Evolutionary conservation across 1,140 invertebrate species (phyloP), one percentile per base, ranked within the genome.

Genomic region (Hydropsyche tenuis): DNA sequence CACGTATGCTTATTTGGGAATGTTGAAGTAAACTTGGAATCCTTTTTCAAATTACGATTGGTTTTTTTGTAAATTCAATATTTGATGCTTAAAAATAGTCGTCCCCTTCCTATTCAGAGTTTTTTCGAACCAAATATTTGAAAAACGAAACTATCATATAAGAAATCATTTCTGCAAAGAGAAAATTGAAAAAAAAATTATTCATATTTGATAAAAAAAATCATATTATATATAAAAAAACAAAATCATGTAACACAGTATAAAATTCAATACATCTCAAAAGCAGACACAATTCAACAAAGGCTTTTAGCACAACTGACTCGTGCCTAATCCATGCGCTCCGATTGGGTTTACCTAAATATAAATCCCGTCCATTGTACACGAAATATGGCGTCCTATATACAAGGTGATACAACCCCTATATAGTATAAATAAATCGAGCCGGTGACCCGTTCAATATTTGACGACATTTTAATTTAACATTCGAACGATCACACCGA

Each of bases 401-500:
- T 51, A n/a, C 18, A 20, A 3, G 46, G 3, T 20, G n/a, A n/a
- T n/a, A n/a, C n/a, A n/a, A n/a, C 46, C 3, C 46, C 46, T 3
- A 51, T n/a, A n/a, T 16, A 4, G 46, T n/a, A 51, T 51, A 18
- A 20, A 45, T 65, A 68, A 68, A 68, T 68, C 16, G 6, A 68
- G 23, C 14, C 65, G 20, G 65, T 51, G 65, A 68, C 65, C 65
- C 65, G 37, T 68, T 68, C 65, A 68, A 68, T 68, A 68, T 68
- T 68, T 68, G 48, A 68, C 65, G 65, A 68, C 65, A 68, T 68
- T 68, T 68, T 68, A 46, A 68, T 68, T 68, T 68, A 48, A 51
- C 65, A 68, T 68, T 68, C 22, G 65, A 68, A 68, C 45, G 65
- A 68, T 68, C 65, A 27, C 65, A 68, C 37, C 63, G 56, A 60